These are phyloP conservation scores for Pachycephala philippinensis DNA, from an alignment of 2,113 vertebrate genomes.

Conservation along the genomic window DNA sequence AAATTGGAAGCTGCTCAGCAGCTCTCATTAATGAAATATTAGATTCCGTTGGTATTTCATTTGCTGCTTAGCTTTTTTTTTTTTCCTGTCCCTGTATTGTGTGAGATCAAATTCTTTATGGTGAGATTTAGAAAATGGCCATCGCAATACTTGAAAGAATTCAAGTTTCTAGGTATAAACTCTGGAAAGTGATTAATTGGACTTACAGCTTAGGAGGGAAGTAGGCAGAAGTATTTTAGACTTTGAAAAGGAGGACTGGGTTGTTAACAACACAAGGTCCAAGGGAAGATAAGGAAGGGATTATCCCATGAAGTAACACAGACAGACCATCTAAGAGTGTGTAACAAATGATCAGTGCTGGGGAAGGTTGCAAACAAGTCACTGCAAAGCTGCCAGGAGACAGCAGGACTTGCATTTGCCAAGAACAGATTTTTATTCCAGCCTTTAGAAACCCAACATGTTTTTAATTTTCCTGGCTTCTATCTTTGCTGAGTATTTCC, in stretches of 20 bases:
- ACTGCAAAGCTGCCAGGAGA: neutral
- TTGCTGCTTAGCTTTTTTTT: neutral
- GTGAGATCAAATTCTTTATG: neutral
- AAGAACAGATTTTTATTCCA: neutral
- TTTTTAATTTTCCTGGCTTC: neutral
- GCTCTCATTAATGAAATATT: constrained; percentile 23
- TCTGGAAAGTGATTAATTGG: neutral
- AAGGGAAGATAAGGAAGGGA: neutral
- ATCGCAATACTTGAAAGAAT: neutral
- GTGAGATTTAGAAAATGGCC: neutral
- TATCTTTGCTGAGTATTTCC: neutral
- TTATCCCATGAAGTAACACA: neutral
- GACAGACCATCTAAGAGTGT: neutral
- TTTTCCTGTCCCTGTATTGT: neutral
- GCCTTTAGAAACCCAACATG: neutral
- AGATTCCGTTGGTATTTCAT: neutral
- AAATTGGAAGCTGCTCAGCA: neutral
- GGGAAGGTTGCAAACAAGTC: neutral
- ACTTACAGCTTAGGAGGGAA: constrained; percentile 15
- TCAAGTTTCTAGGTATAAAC: neutral
- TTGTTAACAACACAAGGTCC: neutral
- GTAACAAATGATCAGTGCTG: neutral
- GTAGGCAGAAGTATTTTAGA: neutral
- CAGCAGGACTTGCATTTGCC: neutral
- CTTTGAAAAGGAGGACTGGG: neutral